These are phyloP conservation scores for Gisinianus flammeolus DNA, from an alignment of 2,888 invertebrate species.

Conservation along the genomic window DNA sequence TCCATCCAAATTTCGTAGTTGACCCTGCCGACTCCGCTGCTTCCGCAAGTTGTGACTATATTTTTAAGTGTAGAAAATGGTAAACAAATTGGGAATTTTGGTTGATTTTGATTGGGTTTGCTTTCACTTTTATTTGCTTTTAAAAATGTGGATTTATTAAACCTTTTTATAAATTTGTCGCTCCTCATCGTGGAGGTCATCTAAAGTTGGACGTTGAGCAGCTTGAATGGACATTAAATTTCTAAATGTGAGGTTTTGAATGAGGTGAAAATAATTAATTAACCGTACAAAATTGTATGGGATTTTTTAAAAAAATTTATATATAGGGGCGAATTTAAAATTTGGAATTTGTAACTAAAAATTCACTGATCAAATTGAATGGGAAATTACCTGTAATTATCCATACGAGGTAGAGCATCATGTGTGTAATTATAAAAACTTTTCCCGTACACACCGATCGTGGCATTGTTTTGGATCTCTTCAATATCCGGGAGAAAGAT, in stretches of 20 bases:
- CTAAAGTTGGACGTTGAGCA: constrained; percentile 79
- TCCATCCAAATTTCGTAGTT: constrained; percentile 84
- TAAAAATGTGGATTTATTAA: neutral
- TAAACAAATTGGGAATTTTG: no score
- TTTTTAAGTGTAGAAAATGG: no score
- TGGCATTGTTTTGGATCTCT: constrained; percentile 13
- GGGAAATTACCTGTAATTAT: constrained; percentile 76
- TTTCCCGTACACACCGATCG: constrained; percentile 58
- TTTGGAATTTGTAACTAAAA: no score
- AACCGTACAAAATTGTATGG: no score
- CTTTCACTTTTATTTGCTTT: no score
- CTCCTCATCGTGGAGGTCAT: constrained; percentile 74
- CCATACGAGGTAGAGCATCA: constrained; percentile 80
- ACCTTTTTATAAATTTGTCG: constrained; percentile 7
- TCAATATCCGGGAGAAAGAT: constrained; percentile 34
- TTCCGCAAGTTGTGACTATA: constrained; percentile 42
- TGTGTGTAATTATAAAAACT: constrained; percentile 63
- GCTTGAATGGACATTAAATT: constrained; percentile 72
- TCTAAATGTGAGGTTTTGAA: constrained; percentile 61
- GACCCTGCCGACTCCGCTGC: constrained; percentile 61
- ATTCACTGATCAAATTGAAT: no score
- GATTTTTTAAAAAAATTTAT: no score
- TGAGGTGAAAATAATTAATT: no score
- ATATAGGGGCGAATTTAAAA: no score
- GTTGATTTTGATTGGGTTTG: no score